Evolutionary conservation across 2,797 vertebrate genomes (phyloP).

Genomic region (Galagoides demidoff): DNA sequence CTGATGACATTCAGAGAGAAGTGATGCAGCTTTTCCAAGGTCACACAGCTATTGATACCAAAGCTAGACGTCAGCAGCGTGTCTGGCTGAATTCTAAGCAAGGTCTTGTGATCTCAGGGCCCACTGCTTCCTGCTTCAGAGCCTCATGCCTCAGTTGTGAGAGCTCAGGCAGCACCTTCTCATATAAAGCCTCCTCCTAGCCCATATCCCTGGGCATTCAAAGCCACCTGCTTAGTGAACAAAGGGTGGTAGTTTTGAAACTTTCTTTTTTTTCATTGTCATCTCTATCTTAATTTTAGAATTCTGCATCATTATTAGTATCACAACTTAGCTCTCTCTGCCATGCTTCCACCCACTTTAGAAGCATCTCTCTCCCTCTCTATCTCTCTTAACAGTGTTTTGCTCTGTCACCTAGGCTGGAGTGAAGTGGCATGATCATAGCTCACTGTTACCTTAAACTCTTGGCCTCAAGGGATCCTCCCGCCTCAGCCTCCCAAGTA

Average conservation of each 20-base stretch:
- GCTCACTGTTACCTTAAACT: background rate
- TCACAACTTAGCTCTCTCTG: background rate
- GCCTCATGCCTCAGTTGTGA: background rate
- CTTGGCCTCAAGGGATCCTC: background rate
- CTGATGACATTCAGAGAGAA: background rate
- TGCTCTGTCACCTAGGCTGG: background rate
- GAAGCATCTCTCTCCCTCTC: background rate
- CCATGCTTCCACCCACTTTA: background rate
- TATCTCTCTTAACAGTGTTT: background rate
- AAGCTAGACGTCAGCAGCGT: background rate
- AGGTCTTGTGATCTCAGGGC: background rate
- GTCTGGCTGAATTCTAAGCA: background rate
- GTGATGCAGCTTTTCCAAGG: background rate
- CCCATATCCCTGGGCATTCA: background rate
- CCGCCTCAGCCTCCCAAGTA: background rate
- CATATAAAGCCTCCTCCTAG: background rate
- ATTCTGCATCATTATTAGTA: background rate
- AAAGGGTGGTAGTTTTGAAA: background rate
- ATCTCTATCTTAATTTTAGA: background rate
- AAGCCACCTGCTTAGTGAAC: background rate
- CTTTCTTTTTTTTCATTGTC: background rate
- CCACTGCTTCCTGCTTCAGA: background rate
- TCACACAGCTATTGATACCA: background rate
- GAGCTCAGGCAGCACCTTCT: background rate
- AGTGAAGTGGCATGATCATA: background rate